phyloP scores from a whole-genome alignment of 2,888 invertebrate genomes.

The Polymixis flavicincta region DNA sequence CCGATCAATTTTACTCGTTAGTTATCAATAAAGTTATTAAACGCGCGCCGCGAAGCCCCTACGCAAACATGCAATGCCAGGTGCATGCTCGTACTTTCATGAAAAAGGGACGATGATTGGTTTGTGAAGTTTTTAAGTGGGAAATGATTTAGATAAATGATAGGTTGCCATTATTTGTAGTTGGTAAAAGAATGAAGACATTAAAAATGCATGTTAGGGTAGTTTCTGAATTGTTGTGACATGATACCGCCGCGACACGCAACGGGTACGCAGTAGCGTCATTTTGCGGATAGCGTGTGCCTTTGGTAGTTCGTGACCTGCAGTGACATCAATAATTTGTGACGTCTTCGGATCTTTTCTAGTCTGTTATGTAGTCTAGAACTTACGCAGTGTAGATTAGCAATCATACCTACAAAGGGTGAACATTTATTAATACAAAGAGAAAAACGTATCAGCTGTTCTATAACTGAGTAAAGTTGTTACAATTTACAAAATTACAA shows the following conservation, averaged over 20 bases:
- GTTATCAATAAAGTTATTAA: constrained; percentile 86
- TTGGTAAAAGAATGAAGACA: constrained; percentile 52
- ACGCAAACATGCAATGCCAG: constrained; percentile 70
- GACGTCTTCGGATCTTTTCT: constrained; percentile 34
- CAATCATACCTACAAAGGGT: neutral
- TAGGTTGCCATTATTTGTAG: constrained; percentile 39
- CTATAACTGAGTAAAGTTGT: neutral
- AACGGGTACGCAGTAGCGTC: constrained; percentile 39
- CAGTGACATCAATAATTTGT: constrained; percentile 51
- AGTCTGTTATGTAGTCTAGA: neutral
- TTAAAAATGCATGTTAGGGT: constrained; percentile 55
- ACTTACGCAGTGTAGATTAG: neutral
- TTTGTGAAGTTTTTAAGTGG: constrained; percentile 56
- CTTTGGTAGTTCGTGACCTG: constrained; percentile 42
- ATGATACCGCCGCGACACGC: constrained; percentile 46
- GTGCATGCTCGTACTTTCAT: constrained; percentile 61
- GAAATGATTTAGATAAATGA: constrained; percentile 54
- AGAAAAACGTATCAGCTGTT: neutral
- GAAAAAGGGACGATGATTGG: constrained; percentile 56
- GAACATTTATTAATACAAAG: neutral
- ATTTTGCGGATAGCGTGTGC: constrained; percentile 46
- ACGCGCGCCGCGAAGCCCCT: constrained; percentile 70
- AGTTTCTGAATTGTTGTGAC: constrained; percentile 40
- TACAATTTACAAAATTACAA: no score
- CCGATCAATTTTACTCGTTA: constrained; percentile 87